A percentile compares a stretch with the other conserved stretches of the same genome.
These are phyloP conservation scores for Aratinga solstitialis DNA, from an alignment of 2,797 vertebrate genomes.

Conservation along the genomic window DNA sequence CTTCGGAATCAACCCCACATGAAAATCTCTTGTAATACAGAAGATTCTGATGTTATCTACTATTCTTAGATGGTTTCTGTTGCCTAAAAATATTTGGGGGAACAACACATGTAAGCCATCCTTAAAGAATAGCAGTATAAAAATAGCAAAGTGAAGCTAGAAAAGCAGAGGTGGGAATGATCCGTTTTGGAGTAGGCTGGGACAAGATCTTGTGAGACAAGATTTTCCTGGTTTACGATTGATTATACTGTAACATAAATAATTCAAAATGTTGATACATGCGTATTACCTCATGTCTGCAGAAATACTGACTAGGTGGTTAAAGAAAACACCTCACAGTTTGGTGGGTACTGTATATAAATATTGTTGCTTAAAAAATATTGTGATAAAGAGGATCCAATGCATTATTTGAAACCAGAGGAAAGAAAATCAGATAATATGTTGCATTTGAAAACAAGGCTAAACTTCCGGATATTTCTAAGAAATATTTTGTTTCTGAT, in stretches of 20 bases:
- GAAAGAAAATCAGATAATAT: neutral
- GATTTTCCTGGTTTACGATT: neutral
- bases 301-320: neutral
- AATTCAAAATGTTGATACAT: neutral
- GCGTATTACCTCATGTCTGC: neutral
- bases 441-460: neutral
- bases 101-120: fast-evolving
- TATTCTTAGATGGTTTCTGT: neutral
- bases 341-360: no score
- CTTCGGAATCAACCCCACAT: neutral
- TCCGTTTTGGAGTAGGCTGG: neutral
- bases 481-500: neutral
- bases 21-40: neutral
- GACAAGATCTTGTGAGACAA: neutral
- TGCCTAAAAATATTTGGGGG: neutral
- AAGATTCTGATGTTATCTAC: no score
- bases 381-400: fast-evolving
- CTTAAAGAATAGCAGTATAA: neutral
- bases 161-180: neutral
- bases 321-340: neutral
- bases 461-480: fast-evolving
- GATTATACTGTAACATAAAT: neutral
- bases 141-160: neutral
- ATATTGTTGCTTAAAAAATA: neutral
- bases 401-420: neutral